Conservation (phyloP, 2,888 invertebrate species). For the Agrilus mali region DNA sequence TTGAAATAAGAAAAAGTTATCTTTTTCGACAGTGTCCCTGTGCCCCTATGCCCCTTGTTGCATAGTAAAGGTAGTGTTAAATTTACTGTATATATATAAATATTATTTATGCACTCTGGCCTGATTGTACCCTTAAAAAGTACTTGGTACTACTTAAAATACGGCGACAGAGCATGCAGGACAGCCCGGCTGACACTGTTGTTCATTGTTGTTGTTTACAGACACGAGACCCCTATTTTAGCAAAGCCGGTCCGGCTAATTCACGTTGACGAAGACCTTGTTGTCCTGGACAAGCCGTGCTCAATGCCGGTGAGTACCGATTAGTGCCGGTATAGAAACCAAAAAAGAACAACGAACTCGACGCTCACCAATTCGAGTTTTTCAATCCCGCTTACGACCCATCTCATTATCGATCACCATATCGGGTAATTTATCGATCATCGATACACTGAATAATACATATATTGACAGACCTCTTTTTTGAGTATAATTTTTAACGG, state of each 20-base stretch:
- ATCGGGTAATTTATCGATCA: conserved; percentile 1
- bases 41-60: no score
- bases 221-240: conserved; percentile 81
- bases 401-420: not conserved
- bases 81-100: no score
- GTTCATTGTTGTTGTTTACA: conserved; percentile 33
- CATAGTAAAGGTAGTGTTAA: no score
- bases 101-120: no score
- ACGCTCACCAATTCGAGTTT: conserved; percentile 22
- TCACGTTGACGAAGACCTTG: conserved; percentile 69
- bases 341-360: conserved; percentile 5
- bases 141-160: no score
- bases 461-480: no score
- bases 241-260: conserved; percentile 69
- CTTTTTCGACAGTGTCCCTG: no score
- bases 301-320: conserved; percentile 69
- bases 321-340: conserved; percentile 19
- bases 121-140: no score
- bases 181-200: not conserved
- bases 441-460: not conserved
- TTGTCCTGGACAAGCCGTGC: conserved; percentile 83
- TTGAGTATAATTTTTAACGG: no score
- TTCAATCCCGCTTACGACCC: conserved; percentile 27
- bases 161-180: no score
- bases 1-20: no score